These are phyloP conservation scores for Coelopa frigida DNA, from an alignment of 1,140 invertebrate genomes.

Conservation along the genomic window DNA sequence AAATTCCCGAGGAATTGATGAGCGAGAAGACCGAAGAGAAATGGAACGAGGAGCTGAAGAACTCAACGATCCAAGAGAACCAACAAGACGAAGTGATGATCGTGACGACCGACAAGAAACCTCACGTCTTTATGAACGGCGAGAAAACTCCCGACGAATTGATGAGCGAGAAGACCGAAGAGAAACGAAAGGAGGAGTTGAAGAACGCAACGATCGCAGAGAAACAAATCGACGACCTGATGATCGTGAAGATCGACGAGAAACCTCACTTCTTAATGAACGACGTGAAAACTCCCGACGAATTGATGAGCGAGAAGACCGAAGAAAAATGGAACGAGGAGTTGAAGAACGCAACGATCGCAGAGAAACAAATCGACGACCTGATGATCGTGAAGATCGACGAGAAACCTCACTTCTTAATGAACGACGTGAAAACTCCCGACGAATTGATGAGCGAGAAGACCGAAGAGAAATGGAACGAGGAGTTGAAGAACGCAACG, in stretches of 20 bases:
- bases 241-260: neutral
- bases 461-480: too few relatives aligned
- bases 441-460: too few relatives aligned
- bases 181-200: neutral
- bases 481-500: too few relatives aligned
- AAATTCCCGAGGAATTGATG: neutral
- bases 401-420: too few relatives aligned
- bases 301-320: neutral
- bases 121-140: neutral
- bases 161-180: neutral
- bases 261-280: too few relatives aligned
- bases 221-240: neutral
- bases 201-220: conserved; percentile 1
- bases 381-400: too few relatives aligned
- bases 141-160: neutral
- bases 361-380: too few relatives aligned
- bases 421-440: too few relatives aligned
- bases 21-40: neutral
- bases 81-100: neutral
- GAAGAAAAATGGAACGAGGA: neutral
- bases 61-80: neutral
- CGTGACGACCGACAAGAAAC: neutral
- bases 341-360: neutral
- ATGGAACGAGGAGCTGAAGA: neutral
- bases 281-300: neutral